Base-by-base conservation (phyloP, 2,888 invertebrate genomes). In the Hylaea fasciaria region DNA sequence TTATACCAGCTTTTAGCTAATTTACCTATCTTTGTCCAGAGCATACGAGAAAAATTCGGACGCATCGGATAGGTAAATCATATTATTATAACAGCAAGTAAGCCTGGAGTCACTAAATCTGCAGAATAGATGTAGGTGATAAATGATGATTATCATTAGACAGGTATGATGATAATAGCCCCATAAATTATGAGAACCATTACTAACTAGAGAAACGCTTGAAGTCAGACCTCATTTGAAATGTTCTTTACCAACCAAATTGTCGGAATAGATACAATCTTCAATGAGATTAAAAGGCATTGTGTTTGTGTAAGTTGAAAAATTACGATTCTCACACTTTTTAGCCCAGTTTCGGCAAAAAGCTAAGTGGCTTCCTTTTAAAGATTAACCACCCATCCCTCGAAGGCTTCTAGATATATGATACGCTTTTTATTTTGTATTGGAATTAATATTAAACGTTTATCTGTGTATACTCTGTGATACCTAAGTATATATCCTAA, bases 271-370 rank as follows among this genome's bases (percentile, higher is more conserved):
- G 56, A 62, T 62, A 40, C 22, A 1, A 57, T 62, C 61, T 57
- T 56, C 47, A 57, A 49, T 49, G 43, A 60, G 52, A 57, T 52
- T 56, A 52, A 56, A n/a, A 57, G 47, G 46, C 56, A 62, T 62
- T 62, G 61, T 60, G 52, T 50, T 60, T 55, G 50, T 55, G 40
- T 55, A 49, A 49, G 29, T 52, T 50, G 56, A 43, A 56, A 56
- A 57, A 45, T 43, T 48, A 44, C 28, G 16, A 39, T 61, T 62
- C 61, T 45, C 61, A 62, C 61, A 62, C 37, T 52, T 62, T 61
- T 62, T 62, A 56, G 43, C 56, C 61, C 35, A 62, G 48, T 62
- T 62, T 61, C 44, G 44, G 56, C 39, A 48, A 53, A 60, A 56
- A 52, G 44, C 13, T 61, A 47, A 55, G 46, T 39, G 48, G 52